Evolutionary conservation across 1,140 invertebrate species (phyloP).

Genomic region (Centruroides sculpturatus): DNA sequence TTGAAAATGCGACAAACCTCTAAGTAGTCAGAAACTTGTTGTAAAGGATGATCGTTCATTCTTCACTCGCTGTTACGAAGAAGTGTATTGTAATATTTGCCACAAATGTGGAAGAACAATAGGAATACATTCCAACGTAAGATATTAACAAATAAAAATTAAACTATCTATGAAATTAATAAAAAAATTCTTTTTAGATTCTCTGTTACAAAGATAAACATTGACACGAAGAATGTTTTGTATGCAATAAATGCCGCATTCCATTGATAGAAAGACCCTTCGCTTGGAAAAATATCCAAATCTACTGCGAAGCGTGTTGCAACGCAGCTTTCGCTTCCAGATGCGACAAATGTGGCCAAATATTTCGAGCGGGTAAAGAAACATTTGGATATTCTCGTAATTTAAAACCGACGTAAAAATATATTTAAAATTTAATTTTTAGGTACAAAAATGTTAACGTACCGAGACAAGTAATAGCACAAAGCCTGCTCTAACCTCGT

Average conservation of each 20-base stretch:
- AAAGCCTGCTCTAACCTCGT: slow-evolving; percentile 97
- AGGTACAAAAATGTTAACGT: slow-evolving; percentile 99
- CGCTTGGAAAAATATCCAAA: slow-evolving; percentile 82
- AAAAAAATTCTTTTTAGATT: slow-evolving; percentile 50
- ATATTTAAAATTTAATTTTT: neutral
- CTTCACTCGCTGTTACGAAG: slow-evolving; percentile 99
- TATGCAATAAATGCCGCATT: slow-evolving; percentile 93
- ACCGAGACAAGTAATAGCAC: slow-evolving; percentile 74
- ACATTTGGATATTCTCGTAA: neutral
- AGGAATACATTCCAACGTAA: slow-evolving; percentile 98
- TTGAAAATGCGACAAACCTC: slow-evolving; percentile 94
- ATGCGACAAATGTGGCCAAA: slow-evolving; percentile 95
- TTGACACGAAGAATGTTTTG: slow-evolving; percentile 98
- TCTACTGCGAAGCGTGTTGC: slow-evolving; percentile 98
- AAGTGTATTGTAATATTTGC: slow-evolving; percentile 94
- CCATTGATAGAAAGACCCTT: slow-evolving; percentile 96
- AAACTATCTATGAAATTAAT: too few species aligned
- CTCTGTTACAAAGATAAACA: slow-evolving; percentile 99
- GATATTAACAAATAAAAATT: neutral
- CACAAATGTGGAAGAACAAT: slow-evolving; percentile 97
- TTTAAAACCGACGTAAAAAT: too few species aligned
- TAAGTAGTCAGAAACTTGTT: slow-evolving; percentile 95
- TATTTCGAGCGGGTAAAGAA: slow-evolving; percentile 85
- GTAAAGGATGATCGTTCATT: slow-evolving; percentile 97
- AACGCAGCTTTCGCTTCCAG: slow-evolving; percentile 95